These are phyloP conservation scores for Quadroppia sp. DNA, from an alignment of 2,888 invertebrate genomes.

Conservation along the genomic window DNA sequence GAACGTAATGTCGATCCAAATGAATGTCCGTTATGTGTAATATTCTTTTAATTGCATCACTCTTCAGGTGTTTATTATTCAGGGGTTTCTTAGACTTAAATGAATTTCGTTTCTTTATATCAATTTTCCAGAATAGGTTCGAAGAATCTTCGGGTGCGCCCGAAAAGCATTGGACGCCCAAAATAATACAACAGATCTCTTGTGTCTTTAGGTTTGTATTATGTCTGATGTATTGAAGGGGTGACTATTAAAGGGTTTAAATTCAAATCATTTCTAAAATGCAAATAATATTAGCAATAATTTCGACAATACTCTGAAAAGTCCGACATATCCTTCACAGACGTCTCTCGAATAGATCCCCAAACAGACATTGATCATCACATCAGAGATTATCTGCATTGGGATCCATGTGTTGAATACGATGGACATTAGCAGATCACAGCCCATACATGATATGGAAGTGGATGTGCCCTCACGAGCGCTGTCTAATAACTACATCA, in stretches of 20 bases:
- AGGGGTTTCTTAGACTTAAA: background rate
- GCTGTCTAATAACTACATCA: background rate
- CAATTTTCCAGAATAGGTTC: constrained; percentile 1
- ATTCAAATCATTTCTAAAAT: too few relatives aligned
- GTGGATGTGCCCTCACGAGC: background rate
- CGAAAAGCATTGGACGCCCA: background rate
- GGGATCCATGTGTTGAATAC: background rate
- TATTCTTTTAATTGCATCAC: background rate
- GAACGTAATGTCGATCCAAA: constrained; percentile 85
- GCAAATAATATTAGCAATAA: background rate
- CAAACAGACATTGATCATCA: background rate
- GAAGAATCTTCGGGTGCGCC: background rate
- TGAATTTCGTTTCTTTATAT: background rate
- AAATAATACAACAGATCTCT: background rate
- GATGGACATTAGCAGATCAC: background rate
- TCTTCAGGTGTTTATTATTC: background rate
- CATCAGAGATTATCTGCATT: background rate
- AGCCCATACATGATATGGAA: background rate
- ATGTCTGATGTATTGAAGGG: background rate
- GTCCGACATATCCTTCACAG: background rate
- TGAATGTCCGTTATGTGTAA: constrained; percentile 93
- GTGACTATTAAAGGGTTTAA: background rate
- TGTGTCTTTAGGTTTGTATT: background rate
- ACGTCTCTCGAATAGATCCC: background rate
- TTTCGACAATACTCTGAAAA: background rate